These are phyloP conservation scores for Ricordea florida DNA, from an alignment of 92 coral and sea anemone species.

Conservation along the genomic window DNA sequence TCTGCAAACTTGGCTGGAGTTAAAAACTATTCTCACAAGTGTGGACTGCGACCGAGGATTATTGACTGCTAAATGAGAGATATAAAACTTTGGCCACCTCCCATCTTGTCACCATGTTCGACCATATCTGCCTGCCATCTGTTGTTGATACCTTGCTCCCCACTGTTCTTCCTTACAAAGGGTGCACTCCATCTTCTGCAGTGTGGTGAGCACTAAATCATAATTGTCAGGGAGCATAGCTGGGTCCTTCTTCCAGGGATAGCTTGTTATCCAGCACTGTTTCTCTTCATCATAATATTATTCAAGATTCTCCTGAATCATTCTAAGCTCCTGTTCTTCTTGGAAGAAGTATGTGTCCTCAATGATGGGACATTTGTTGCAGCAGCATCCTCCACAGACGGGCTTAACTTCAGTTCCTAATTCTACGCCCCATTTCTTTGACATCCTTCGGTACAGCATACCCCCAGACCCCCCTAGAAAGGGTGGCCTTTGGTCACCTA, in stretches of 20 bases:
- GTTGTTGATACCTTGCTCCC: too few species aligned
- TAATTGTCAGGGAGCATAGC: neutral
- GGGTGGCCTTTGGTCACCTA: too few species aligned
- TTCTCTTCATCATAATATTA: neutral
- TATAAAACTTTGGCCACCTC: too few species aligned
- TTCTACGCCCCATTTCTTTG: too few species aligned
- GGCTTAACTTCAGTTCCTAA: too few species aligned
- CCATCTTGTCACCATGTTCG: too few species aligned
- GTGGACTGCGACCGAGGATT: conserved; percentile 60
- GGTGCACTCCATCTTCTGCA: neutral
- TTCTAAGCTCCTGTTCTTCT: neutral
- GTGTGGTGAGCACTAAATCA: neutral
- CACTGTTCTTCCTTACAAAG: neutral
- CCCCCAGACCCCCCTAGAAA: too few species aligned
- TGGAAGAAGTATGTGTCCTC: too few species aligned
- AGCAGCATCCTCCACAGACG: too few species aligned
- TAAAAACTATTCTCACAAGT: conserved; percentile 64
- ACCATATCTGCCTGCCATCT: too few species aligned
- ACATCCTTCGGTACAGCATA: too few species aligned
- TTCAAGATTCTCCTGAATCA: neutral
- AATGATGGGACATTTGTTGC: too few species aligned
- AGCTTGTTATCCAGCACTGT: neutral
- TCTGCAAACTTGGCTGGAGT: conserved; percentile 49
- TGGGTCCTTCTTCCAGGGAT: neutral
- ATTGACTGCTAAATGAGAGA: conserved; percentile 59